Percentiles rank a stretch among this genome's conserved stretches.
Evolutionary conservation across 2,888 invertebrate genomes (phyloP).

Genomic region (Alviniconcha strummeri): DNA sequence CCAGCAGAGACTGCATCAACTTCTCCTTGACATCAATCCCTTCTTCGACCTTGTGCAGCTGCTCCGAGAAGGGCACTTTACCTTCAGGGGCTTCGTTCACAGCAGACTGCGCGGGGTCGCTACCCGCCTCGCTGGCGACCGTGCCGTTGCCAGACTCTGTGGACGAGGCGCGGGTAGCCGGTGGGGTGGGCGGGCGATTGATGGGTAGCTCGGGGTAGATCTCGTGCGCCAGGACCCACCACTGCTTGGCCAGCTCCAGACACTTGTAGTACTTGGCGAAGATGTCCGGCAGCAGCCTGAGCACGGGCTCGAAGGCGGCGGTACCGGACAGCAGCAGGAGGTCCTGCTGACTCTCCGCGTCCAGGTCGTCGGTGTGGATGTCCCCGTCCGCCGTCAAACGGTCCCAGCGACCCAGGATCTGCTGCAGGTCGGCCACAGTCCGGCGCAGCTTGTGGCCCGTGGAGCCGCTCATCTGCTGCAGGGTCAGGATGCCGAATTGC

Average conservation of each 20-base stretch:
- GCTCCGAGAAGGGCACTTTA: constrained; percentile 48
- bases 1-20: constrained; percentile 6
- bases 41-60: constrained; percentile 46
- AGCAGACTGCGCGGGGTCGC: constrained; percentile 51
- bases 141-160: neutral
- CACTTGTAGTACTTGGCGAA: constrained; percentile 67
- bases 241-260: constrained; percentile 63
- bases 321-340: constrained; percentile 55
- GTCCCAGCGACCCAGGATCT: constrained; percentile 60
- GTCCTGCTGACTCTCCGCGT: constrained; percentile 65
- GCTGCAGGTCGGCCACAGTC: constrained; percentile 49
- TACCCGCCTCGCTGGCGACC: constrained; percentile 46
- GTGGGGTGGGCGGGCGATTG: constrained; percentile 31
- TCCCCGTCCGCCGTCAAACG: constrained; percentile 51
- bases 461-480: constrained; percentile 34
- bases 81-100: constrained; percentile 50
- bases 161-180: neutral
- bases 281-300: constrained; percentile 66
- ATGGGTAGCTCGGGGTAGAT: constrained; percentile 49
- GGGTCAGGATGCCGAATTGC: constrained; percentile 31
- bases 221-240: constrained; percentile 57
- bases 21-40: constrained; percentile 46
- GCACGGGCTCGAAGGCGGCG: constrained; percentile 55
- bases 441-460: constrained; percentile 34
- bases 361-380: constrained; percentile 53